A percentile compares a stretch with the other conserved stretches of the same genome.
Evolutionary conservation across 1,140 invertebrate genomes (phyloP).

Genomic region (Antheraea pernyi): DNA sequence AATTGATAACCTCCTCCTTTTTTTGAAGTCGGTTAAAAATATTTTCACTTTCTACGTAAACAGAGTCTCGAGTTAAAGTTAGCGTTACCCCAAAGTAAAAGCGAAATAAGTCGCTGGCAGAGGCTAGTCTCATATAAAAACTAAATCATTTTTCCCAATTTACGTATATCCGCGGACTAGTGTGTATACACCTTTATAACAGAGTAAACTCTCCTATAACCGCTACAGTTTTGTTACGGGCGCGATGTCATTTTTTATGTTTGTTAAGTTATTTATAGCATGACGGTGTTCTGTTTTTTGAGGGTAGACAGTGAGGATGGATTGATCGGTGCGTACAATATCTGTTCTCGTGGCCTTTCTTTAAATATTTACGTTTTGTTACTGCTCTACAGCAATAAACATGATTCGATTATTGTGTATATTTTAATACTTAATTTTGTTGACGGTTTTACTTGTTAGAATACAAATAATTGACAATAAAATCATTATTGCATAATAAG

Average conservation of each 20-base stretch:
- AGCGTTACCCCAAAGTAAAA: too few species aligned
- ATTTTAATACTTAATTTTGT: neutral
- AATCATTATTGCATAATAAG: too few species aligned
- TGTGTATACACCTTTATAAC: neutral
- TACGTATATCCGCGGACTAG: neutral
- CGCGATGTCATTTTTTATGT: conserved; percentile 4
- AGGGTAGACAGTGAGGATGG: neutral
- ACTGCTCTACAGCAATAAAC: neutral
- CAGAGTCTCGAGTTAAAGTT: too few species aligned
- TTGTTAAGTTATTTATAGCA: neutral
- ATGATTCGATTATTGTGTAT: neutral
- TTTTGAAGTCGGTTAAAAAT: too few species aligned
- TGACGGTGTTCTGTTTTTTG: neutral
- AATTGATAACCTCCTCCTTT: too few species aligned
- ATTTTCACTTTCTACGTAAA: too few species aligned
- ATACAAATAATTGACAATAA: too few species aligned
- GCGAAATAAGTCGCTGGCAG: too few species aligned
- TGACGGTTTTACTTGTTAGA: neutral
- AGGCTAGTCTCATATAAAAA: too few species aligned
- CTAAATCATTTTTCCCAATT: too few species aligned
- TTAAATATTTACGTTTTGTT: neutral
- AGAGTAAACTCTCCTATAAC: neutral
- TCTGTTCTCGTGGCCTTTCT: neutral
- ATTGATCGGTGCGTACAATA: neutral
- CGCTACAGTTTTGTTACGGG: neutral